Percentiles rank a stretch among this genome's conserved stretches.
phyloP scores from a whole-genome alignment of 2,797 vertebrate species.

The Taeniopygia guttata region DNA sequence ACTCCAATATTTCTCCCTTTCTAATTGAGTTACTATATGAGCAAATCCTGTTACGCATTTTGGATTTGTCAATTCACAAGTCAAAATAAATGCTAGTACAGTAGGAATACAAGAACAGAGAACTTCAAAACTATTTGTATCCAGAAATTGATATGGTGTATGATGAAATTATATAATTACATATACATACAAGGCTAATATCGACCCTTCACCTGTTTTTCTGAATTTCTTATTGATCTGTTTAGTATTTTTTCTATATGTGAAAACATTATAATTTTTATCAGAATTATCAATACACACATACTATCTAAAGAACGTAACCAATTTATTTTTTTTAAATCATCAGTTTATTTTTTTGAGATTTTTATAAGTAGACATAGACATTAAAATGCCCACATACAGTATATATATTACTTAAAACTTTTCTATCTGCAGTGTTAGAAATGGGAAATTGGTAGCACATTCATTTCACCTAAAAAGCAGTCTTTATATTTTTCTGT shows the following conservation, averaged over 20 bases:
- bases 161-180: neutral
- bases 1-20: neutral
- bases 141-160: neutral
- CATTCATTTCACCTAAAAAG: neutral
- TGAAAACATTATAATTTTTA: neutral
- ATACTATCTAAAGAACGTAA: neutral
- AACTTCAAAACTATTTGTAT: neutral
- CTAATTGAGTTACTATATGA: neutral
- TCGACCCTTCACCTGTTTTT: neutral
- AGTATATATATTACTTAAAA: neutral
- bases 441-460: neutral
- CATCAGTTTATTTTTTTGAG: neutral
- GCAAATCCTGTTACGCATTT: neutral
- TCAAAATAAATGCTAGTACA: neutral
- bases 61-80: neutral
- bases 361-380: neutral
- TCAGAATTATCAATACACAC: neutral
- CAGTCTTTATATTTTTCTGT: neutral
- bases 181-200: fast-evolving
- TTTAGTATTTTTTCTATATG: neutral
- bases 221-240: neutral
- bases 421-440: neutral
- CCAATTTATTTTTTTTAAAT: fast-evolving
- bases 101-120: neutral
- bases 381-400: neutral